Evolutionary conservation across 2,888 invertebrate species (phyloP), one percentile per base, ranked within the genome.

Genomic region (Tetranychus piercei): DNA sequence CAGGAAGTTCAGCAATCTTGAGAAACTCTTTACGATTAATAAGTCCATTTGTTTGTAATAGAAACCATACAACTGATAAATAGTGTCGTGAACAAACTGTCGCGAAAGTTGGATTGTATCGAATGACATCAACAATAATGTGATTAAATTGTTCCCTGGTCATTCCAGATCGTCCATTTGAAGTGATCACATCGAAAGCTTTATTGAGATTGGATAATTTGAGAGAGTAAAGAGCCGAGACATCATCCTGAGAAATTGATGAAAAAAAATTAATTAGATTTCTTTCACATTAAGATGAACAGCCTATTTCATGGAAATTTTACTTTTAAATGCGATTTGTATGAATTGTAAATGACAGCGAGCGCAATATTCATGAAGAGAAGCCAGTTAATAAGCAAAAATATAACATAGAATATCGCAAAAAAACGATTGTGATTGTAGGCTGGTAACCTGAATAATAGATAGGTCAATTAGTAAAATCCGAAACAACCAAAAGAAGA

Each of bases 341-440:
- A 84, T 74, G 83, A 83, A 78, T 84, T 83, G 70, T 84, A 84
- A 18, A 84, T 83, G 34, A 84, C 84, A n/a, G 84, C 84, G 22
- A 83, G 78, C 77, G 84, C 83, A 76, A 84, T 84, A 75, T 83
- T 80, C 83, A 84, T 83, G 79, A 84, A 84, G 73, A 84, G 81
- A 78, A 83, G 84, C 43, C 83, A 79, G 78, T 83, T 82, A 73
- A 84, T 80, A 72, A 84, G 80, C 43, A 84, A 77, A 78, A 82
- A 84, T 43, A 80, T 77, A 44, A 83, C 79, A 77, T 84, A 84
- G 80, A 83, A 84, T 11, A 84, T 72, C 1, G 82, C 81, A 79
- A 81, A 84, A 80, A 81, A 82, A 73, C 80, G 79, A 76, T 79
- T 82, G 66, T 79, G 76, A 77, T 83, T 82, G 79, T 83, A 84